Evolutionary conservation across 2,797 vertebrate species (phyloP).

Genomic region (Taenioides sp.): DNA sequence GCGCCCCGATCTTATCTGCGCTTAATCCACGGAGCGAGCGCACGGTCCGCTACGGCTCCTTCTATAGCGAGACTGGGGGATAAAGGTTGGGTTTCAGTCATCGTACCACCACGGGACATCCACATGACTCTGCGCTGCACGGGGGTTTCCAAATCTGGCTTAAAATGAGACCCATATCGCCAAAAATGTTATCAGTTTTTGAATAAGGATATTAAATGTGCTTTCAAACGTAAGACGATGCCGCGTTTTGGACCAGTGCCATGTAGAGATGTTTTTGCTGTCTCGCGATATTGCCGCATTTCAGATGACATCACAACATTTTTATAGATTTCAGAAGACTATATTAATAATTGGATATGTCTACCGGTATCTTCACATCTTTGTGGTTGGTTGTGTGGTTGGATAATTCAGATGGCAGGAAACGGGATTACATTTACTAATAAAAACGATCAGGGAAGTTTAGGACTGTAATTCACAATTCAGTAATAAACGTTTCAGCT

Average conservation of each 20-base stretch:
- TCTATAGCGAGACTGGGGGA: constrained; percentile 34
- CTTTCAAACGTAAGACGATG: background rate
- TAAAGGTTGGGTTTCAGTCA: constrained; percentile 76
- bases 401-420: too few relatives aligned
- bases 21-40: constrained; percentile 73
- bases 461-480: too few relatives aligned
- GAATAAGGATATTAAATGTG: background rate
- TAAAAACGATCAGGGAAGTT: too few relatives aligned
- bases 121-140: background rate
- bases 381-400: too few relatives aligned
- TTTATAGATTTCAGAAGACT: too few relatives aligned
- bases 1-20: constrained; percentile 78
- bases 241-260: background rate
- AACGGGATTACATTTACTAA: too few relatives aligned
- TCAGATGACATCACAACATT: too few relatives aligned
- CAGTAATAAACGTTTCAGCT: too few relatives aligned
- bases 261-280: background rate
- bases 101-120: constrained; percentile 33
- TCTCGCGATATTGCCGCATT: background rate
- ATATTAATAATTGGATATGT: too few relatives aligned
- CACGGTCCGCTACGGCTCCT: constrained; percentile 60
- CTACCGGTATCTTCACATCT: too few relatives aligned
- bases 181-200: constrained; percentile 7
- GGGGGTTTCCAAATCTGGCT: background rate
- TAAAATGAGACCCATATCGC: constrained; percentile 13